A percentile compares a stretch with the other conserved stretches of the same genome.
Conservation (phyloP, 2,113 vertebrate species). For the Phaethon lepturus region DNA sequence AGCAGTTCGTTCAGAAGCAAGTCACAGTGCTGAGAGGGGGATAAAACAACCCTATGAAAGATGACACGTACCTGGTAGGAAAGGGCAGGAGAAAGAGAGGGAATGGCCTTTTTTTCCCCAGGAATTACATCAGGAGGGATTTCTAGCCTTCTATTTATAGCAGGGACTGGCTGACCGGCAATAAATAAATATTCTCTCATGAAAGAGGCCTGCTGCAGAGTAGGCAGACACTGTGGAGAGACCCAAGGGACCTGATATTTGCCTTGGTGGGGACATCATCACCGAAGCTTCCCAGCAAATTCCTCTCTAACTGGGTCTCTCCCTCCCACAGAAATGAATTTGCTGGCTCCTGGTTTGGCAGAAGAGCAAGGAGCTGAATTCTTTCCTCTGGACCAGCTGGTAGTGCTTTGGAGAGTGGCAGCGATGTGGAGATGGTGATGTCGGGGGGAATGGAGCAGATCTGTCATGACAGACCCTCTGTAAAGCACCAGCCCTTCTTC, state of each 20-base stretch:
- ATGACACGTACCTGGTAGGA: not conserved
- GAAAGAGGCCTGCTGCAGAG: not conserved
- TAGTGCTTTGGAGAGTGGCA: not conserved
- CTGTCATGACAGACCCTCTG: not conserved
- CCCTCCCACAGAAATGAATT: not conserved
- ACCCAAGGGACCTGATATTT: not conserved
- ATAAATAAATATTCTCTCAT: not conserved
- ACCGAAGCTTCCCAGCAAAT: not conserved
- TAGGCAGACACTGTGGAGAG: not conserved
- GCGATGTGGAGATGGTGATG: not conserved
- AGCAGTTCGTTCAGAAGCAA: not conserved
- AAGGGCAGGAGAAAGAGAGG: not conserved
- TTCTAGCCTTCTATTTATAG: slow-evolving; percentile 34
- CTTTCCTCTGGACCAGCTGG: not conserved
- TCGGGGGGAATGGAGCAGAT: not conserved
- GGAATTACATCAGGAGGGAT: not conserved
- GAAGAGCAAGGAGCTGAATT: not conserved
- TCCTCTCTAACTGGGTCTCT: not conserved
- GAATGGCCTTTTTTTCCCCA: not conserved
- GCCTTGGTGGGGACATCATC: not conserved
- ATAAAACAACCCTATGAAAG: not conserved
- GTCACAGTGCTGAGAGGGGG: not conserved
- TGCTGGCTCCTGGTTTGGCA: not conserved
- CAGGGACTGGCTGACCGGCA: not conserved
- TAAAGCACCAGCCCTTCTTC: not conserved